Evolutionary conservation across 1,140 invertebrate species (phyloP), one percentile per base, ranked within the genome.

Genomic region (Psix sp.): DNA sequence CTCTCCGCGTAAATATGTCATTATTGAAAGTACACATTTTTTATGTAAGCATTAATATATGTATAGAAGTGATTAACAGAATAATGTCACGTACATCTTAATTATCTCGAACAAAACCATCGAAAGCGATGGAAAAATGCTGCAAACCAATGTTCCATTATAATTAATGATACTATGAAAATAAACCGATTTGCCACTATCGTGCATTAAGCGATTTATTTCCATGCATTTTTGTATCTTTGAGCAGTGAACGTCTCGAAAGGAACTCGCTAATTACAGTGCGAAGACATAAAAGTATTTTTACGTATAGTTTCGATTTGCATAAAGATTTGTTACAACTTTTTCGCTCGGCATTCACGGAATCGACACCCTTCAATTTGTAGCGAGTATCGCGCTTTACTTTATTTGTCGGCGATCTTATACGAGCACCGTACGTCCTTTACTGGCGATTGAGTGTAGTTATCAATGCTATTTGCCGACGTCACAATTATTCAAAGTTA

Each of bases 341-440:
- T 43, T 49, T 51, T 46, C 13, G 21, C 17, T 4, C 5, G 21
- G 17, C 33, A 3, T 56, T 66, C 52, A 26, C 17, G 63, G 51
- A 67, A 67, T 67, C 63, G 63, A 59, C 54, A 59, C 46, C 54
- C 54, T 14, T 45, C 46, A 60, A 59, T 68, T 68, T 59, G 65
- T 62, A 49, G 5, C 42, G 15, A 11, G 6, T 6, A 24, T 24
- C 5, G 21, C 24, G 7, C 7, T 18, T 57, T 57, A 36, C 38
- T 67, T 29, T 56, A 46, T 62, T 70, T 62, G 42, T 20, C 57
- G 48, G 18, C 42, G 3, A 4, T 33, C n/a, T 20, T 15, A 56
- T 60, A 71, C n/a, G 38, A 49, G 17, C 17, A 45, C 45, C 5
- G 63, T n/a, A n/a, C n/a, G n/a, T 57, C 43, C 38, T 56, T 72